Evolutionary conservation across 1,140 invertebrate species (phyloP).

Genomic region (Procambarus virginalis): DNA sequence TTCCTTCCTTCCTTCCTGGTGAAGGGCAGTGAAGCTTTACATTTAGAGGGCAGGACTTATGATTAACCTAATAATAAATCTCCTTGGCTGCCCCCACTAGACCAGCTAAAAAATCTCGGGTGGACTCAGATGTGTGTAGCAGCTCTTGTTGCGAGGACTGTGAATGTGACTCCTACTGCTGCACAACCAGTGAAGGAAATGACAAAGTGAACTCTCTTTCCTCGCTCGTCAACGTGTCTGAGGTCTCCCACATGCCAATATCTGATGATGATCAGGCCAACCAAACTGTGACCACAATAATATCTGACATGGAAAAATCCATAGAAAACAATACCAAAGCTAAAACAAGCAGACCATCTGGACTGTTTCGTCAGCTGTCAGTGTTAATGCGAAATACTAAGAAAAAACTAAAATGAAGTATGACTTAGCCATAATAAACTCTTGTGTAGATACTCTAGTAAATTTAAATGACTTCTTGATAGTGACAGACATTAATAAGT

Average conservation of each 20-base stretch:
- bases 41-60: slow-evolving; percentile 9
- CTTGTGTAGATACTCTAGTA: slow-evolving; percentile 40
- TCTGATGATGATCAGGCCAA: slow-evolving; percentile 27
- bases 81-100: slow-evolving; percentile 51
- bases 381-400: slow-evolving; percentile 56
- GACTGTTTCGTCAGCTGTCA: slow-evolving; percentile 64
- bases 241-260: slow-evolving; percentile 18
- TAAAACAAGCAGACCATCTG: slow-evolving; percentile 35
- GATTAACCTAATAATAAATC: slow-evolving; percentile 41
- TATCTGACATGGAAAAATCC: slow-evolving; percentile 40
- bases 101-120: slow-evolving; percentile 63
- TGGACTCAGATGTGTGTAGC: slow-evolving; percentile 59
- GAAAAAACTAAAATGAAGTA: slow-evolving; percentile 48
- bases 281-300: slow-evolving; percentile 44
- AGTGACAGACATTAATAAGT: neutral
- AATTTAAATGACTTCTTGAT: neutral
- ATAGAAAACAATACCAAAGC: slow-evolving; percentile 14
- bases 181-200: slow-evolving; percentile 46
- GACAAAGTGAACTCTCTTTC: slow-evolving; percentile 47
- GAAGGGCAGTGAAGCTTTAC: neutral
- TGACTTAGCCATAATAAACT: neutral
- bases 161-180: slow-evolving; percentile 67
- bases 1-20: slow-evolving; percentile 15
- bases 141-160: slow-evolving; percentile 64
- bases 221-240: slow-evolving; percentile 12